These are phyloP conservation scores for Hypothenemus hampei DNA, from an alignment of 1,140 invertebrate genomes.

Conservation along the genomic window DNA sequence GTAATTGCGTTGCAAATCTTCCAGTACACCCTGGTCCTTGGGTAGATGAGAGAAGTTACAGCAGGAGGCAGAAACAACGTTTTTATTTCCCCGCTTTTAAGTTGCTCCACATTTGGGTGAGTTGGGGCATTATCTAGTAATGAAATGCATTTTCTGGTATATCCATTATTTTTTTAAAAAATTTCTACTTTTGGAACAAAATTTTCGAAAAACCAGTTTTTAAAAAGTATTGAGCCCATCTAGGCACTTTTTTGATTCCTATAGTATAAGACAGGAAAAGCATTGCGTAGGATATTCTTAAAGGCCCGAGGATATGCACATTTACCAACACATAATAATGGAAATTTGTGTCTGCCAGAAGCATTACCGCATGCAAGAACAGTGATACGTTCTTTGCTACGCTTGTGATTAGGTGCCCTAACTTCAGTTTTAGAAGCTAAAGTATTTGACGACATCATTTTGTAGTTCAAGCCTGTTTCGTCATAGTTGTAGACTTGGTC, in stretches of 20 bases:
- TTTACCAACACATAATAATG: constrained; percentile 35
- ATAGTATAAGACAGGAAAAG: constrained; percentile 18
- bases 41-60: constrained; percentile 48
- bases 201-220: constrained; percentile 32
- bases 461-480: constrained; percentile 44
- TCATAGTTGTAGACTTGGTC: constrained; percentile 45
- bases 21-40: constrained; percentile 49
- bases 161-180: constrained; percentile 29
- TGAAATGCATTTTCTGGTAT: constrained; percentile 43
- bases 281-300: not conserved
- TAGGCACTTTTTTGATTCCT: constrained; percentile 23
- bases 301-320: constrained; percentile 7
- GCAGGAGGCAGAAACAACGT: constrained; percentile 48
- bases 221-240: constrained; percentile 37
- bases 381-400: constrained; percentile 41
- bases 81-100: constrained; percentile 41
- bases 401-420: constrained; percentile 39
- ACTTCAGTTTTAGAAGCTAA: constrained; percentile 40
- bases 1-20: constrained; percentile 39
- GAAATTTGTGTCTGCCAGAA: constrained; percentile 39
- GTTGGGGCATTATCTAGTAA: constrained; percentile 48
- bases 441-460: constrained; percentile 42
- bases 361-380: constrained; percentile 41
- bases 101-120: constrained; percentile 40
- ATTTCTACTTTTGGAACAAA: constrained; percentile 29